Conservation (phyloP, 1,140 invertebrate species). For the Zaprionus capensis region DNA sequence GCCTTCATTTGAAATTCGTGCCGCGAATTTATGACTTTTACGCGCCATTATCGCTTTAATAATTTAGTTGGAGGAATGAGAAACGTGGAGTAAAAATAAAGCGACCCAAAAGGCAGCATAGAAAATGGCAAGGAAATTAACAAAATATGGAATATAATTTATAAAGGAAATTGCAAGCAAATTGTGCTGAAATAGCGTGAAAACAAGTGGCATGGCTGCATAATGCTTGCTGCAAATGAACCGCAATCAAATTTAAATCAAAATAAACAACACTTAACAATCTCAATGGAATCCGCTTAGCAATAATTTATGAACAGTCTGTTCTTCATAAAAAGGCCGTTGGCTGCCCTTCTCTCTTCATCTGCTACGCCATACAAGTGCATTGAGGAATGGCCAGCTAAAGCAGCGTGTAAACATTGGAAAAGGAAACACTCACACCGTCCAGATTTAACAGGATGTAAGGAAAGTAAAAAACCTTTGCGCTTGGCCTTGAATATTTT, state of each 20-base stretch:
- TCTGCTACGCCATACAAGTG: constrained; percentile 2
- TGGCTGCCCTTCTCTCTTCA: too few relatives aligned
- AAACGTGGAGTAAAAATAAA: background rate
- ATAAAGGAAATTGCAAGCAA: constrained; percentile 46
- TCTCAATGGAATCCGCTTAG: constrained; percentile 30
- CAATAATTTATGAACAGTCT: constrained; percentile 21
- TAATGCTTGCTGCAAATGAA: constrained; percentile 53
- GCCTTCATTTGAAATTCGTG: constrained; percentile 39
- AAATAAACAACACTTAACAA: constrained; percentile 47
- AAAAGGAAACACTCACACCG: background rate
- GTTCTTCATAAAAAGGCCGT: constrained; percentile 8
- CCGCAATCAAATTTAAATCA: constrained; percentile 66
- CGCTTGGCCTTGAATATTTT: constrained; percentile 29
- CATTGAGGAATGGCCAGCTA: background rate
- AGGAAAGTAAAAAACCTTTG: constrained; percentile 11
- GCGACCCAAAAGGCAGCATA: constrained; percentile 32
- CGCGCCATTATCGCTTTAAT: constrained; percentile 76
- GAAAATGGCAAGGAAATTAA: constrained; percentile 7
- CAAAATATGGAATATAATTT: constrained; percentile 20
- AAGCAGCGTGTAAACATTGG: constrained; percentile 4
- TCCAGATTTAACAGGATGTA: constrained; percentile 30
- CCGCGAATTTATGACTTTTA: constrained; percentile 71
- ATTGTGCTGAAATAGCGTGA: constrained; percentile 28
- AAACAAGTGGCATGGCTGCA: constrained; percentile 31
- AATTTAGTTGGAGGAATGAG: constrained; percentile 57